phyloP scores from a whole-genome alignment of 1,140 invertebrate genomes.

The Yoshiicerus persimilis region DNA sequence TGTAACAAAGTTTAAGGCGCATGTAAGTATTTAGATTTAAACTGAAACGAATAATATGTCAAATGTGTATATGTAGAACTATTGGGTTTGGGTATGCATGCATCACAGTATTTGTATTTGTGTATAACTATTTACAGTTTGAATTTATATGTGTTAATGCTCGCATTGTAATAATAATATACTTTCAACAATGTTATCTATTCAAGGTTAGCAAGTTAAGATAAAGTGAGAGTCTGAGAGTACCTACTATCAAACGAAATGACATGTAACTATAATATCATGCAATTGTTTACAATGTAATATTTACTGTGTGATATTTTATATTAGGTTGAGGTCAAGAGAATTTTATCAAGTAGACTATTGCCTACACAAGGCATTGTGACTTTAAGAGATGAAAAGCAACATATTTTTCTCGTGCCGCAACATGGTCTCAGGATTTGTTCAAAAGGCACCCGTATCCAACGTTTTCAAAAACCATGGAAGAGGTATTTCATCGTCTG shows the following conservation, averaged over 20 bases:
- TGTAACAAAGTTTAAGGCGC: too few relatives aligned
- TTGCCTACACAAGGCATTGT: background rate
- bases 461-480: background rate
- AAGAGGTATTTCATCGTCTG: background rate
- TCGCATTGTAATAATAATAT: background rate
- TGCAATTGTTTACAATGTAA: too few relatives aligned
- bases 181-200: too few relatives aligned
- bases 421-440: background rate
- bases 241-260: background rate
- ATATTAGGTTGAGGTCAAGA: background rate
- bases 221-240: too few relatives aligned
- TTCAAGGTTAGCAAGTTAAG: background rate
- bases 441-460: background rate
- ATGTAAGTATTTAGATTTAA: too few relatives aligned
- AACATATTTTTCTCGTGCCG: background rate
- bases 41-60: too few relatives aligned
- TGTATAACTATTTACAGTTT: too few relatives aligned
- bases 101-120: too few relatives aligned
- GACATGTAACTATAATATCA: background rate
- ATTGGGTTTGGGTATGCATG: too few relatives aligned
- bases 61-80: too few relatives aligned
- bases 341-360: background rate
- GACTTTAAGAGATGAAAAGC: background rate
- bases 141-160: background rate
- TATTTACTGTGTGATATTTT: background rate